Evolutionary conservation across 2,888 invertebrate genomes (phyloP).

Genomic region (Scelioninae gen. 1): DNA sequence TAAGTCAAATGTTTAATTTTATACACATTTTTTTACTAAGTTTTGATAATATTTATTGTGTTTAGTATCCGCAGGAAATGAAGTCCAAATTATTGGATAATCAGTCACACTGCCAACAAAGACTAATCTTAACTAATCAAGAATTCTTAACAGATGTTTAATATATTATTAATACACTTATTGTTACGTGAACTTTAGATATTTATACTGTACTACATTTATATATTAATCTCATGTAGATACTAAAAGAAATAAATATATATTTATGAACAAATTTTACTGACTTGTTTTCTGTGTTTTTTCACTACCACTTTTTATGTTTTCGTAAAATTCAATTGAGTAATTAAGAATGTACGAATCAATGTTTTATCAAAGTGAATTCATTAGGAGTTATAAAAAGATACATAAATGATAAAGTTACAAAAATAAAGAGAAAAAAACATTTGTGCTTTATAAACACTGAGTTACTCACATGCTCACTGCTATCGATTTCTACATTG

Average conservation of each 20-base stretch:
- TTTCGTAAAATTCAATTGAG: no score
- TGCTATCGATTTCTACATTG: slow-evolving; percentile 25
- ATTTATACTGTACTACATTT: slow-evolving; percentile 57
- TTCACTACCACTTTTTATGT: neutral
- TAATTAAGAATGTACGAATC: neutral
- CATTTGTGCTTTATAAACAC: slow-evolving; percentile 2
- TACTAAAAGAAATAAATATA: slow-evolving; percentile 44
- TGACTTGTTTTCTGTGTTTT: neutral
- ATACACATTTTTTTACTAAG: slow-evolving; percentile 3
- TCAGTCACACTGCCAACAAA: slow-evolving; percentile 37
- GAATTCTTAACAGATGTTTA: slow-evolving; percentile 6
- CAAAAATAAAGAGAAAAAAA: neutral
- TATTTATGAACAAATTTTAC: slow-evolving; percentile 45
- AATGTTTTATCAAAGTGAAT: neutral
- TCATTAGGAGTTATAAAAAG: slow-evolving; percentile 8
- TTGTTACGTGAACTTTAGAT: slow-evolving; percentile 29
- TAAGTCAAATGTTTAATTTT: slow-evolving; percentile 6
- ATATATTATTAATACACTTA: slow-evolving; percentile 20
- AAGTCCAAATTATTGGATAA: neutral
- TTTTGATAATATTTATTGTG: slow-evolving; percentile 34
- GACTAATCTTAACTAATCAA: slow-evolving; percentile 32
- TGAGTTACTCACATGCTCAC: neutral
- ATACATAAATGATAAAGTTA: slow-evolving; percentile 9
- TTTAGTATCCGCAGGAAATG: no score
- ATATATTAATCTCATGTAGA: slow-evolving; percentile 41